phyloP scores from a whole-genome alignment of 92 coral and sea anemone species.

The Zoanthus sociatus region DNA sequence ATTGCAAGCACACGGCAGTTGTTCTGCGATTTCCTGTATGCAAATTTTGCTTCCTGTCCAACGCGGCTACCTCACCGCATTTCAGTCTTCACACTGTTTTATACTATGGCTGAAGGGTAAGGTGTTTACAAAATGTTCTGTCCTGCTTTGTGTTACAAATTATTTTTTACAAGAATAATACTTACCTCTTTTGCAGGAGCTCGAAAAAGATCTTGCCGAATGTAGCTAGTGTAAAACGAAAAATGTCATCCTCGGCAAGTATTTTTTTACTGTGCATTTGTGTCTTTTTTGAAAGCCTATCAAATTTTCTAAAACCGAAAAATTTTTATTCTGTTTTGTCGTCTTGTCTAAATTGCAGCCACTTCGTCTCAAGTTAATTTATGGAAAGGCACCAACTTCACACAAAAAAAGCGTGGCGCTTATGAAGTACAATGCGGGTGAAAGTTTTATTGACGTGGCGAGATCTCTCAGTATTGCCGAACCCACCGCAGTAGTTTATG shows the following conservation, averaged over 20 bases:
- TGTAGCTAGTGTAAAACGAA: not conserved
- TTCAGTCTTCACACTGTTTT: constrained; percentile 32
- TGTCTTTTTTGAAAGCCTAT: constrained; percentile 14
- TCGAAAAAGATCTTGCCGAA: constrained; percentile 3
- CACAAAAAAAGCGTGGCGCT: constrained; percentile 2
- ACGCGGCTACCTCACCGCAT: constrained; percentile 11
- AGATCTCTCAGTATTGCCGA: constrained; percentile 21
- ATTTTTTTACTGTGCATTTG: constrained; percentile 1
- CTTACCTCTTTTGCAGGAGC: constrained; percentile 17
- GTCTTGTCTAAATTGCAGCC: constrained; percentile 17
- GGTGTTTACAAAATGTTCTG: not conserved
- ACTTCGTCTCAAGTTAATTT: constrained; percentile 20
- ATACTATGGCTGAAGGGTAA: constrained; percentile 26
- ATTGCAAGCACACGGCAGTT: constrained; percentile 7
- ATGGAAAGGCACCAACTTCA: constrained; percentile 11
- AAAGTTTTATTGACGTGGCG: constrained; percentile 4
- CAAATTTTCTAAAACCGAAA: constrained; percentile 6
- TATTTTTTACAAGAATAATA: constrained; percentile 12
- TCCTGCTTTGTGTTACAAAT: constrained; percentile 21
- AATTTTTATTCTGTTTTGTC: not conserved
- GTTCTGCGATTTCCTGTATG: constrained; percentile 35
- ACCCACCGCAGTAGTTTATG: constrained; percentile 11
- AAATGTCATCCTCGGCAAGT: not conserved
- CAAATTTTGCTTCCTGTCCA: constrained; percentile 33
- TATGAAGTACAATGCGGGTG: constrained; percentile 12